Percentiles rank a stretch among this genome's conserved stretches.
phyloP scores from a whole-genome alignment of 2,888 invertebrate species.

The Diadegma fenestrale region DNA sequence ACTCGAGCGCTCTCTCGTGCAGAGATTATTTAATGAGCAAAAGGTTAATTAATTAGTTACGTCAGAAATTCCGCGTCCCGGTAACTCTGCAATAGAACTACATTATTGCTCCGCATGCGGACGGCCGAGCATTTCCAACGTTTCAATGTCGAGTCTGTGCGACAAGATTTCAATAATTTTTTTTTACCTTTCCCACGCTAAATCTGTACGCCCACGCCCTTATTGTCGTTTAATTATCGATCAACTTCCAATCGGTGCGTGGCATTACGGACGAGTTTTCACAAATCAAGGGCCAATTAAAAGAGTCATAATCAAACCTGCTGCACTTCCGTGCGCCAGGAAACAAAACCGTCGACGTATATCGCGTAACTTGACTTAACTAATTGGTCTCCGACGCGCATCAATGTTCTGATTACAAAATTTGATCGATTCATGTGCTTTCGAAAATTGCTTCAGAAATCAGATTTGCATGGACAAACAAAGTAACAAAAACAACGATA shows the following conservation, averaged over 20 bases:
- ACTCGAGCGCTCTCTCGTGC: not conserved
- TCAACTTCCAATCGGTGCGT: not conserved
- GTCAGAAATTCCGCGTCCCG: not conserved
- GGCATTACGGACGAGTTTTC: not conserved
- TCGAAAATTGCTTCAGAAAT: not conserved
- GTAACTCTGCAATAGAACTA: not conserved
- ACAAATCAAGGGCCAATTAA: constrained; percentile 2
- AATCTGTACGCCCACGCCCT: not conserved
- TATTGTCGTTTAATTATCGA: not conserved
- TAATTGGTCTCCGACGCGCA: not conserved
- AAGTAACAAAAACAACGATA: not conserved
- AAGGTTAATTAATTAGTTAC: constrained; percentile 1
- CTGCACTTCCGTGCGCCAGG: not conserved
- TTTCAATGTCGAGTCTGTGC: not conserved
- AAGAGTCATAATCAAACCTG: not conserved
- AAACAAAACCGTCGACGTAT: not conserved
- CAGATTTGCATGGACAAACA: not conserved
- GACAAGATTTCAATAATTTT: not conserved
- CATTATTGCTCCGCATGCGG: not conserved
- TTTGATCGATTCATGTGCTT: not conserved
- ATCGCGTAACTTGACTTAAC: not conserved
- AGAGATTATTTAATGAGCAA: constrained; percentile 5
- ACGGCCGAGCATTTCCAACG: not conserved
- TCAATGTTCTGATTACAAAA: not conserved
- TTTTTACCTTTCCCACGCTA: too few species aligned